Conservation (phyloP, 2,888 invertebrate species). For the Lymantria dispar region DNA sequence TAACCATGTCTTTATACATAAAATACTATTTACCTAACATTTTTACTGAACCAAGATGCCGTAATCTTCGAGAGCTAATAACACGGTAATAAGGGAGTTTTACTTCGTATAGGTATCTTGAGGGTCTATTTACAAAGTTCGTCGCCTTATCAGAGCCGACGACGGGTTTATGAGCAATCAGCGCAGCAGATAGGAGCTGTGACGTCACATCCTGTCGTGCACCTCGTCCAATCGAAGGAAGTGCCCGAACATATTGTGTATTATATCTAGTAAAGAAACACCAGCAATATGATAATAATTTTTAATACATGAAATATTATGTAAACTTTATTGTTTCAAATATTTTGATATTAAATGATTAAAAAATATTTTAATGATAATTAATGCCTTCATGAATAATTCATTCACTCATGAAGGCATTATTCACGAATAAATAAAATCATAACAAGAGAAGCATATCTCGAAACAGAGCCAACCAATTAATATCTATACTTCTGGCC, state of each 20-base stretch:
- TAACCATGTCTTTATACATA: too few species aligned
- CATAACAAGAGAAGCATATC: too few species aligned
- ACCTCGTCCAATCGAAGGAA: conserved; percentile 44
- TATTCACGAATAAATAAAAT: too few species aligned
- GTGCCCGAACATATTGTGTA: conserved; percentile 33
- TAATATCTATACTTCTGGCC: too few species aligned
- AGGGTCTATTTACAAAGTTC: conserved; percentile 36
- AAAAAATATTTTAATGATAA: too few species aligned
- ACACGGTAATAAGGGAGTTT: conserved; percentile 22
- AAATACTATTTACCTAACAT: too few species aligned
- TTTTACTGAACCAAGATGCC: conserved; percentile 2
- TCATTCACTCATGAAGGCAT: too few species aligned
- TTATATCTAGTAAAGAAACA: conserved; percentile 24
- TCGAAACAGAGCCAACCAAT: too few species aligned
- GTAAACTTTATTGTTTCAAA: too few species aligned
- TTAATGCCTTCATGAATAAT: too few species aligned
- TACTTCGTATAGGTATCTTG: conserved; percentile 16
- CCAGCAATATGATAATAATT: background rate
- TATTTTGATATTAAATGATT: too few species aligned
- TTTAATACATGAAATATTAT: too few species aligned
- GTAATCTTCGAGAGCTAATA: conserved; percentile 24
- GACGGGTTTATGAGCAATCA: conserved; percentile 63
- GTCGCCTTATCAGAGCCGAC: conserved; percentile 38
- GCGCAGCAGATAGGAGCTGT: conserved; percentile 49
- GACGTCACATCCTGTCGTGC: conserved; percentile 56